A percentile compares a stretch with the other conserved stretches of the same genome.
Evolutionary conservation across 2,888 invertebrate genomes (phyloP).

Genomic region (Acrobasis repandana): DNA sequence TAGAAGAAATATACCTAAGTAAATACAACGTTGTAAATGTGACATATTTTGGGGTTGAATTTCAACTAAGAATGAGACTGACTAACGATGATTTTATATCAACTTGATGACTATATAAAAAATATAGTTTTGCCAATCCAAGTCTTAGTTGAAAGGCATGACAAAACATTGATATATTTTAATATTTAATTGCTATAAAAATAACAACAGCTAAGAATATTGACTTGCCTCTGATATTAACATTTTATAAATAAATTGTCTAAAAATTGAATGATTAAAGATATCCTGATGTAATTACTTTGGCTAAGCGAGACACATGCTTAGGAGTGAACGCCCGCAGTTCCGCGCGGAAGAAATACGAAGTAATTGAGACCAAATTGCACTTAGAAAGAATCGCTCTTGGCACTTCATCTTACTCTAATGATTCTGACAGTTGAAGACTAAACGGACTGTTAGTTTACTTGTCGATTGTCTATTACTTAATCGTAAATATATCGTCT

Average conservation of each 20-base stretch:
- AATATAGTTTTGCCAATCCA: too few species aligned
- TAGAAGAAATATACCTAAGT: conserved; percentile 2
- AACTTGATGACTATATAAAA: too few species aligned
- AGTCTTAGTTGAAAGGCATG: too few species aligned
- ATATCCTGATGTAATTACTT: conserved; percentile 48
- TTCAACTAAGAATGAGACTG: too few species aligned
- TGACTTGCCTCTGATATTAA: conserved; percentile 2
- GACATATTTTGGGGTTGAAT: too few species aligned
- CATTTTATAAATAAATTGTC: too few species aligned
- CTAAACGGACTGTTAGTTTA: conserved; percentile 4
- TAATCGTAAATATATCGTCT: neutral
- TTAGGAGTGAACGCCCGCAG: conserved; percentile 5
- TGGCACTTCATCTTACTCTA: conserved; percentile 80
- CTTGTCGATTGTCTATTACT: neutral
- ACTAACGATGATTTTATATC: too few species aligned
- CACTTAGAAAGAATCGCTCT: conserved; percentile 72
- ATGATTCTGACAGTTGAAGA: conserved; percentile 29
- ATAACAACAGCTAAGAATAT: neutral
- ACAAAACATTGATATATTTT: too few species aligned
- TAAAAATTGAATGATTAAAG: conserved; percentile 41
- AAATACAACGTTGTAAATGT: too few species aligned
- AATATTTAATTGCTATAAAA: neutral
- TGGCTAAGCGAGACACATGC: conserved; percentile 48
- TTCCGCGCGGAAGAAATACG: conserved; percentile 27
- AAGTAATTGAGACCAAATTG: conserved; percentile 74